Percentiles rank a stretch among this genome's conserved stretches.
Evolutionary conservation across 2,888 invertebrate genomes (phyloP).

Genomic region (Lepidochitona cinerea): DNA sequence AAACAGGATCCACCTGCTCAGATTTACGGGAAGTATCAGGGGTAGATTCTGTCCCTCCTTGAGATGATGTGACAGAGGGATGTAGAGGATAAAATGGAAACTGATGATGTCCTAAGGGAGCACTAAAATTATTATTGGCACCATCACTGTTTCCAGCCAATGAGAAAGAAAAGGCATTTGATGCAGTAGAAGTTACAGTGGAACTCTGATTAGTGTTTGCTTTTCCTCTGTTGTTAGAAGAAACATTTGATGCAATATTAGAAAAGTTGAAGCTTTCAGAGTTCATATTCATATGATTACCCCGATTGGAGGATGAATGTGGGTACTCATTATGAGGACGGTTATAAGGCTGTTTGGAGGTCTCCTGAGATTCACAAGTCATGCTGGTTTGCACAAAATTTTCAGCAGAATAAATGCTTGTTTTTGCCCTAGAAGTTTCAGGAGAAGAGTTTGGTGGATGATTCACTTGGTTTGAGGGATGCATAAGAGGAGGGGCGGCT

Average conservation of each 20-base stretch:
- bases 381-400: constrained; percentile 55
- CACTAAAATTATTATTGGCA: constrained; percentile 1
- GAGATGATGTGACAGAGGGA: constrained; percentile 27
- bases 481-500: not conserved
- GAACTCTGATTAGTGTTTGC: not conserved
- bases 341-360: not conserved
- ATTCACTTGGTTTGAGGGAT: not conserved
- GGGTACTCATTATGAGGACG: not conserved
- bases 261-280: constrained; percentile 53
- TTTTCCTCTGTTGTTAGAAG: constrained; percentile 24
- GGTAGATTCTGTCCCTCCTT: not conserved
- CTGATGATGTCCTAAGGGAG: constrained; percentile 23
- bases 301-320: not conserved
- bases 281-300: not conserved
- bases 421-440: not conserved
- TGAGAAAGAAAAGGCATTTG: constrained; percentile 28
- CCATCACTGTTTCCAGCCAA: constrained; percentile 34
- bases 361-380: not conserved
- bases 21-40: not conserved
- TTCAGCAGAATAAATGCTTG: constrained; percentile 55
- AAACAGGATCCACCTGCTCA: too few relatives aligned
- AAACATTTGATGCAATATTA: constrained; percentile 55
- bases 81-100: constrained; percentile 45
- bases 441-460: not conserved
- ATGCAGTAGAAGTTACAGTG: constrained; percentile 21